Evolutionary conservation across 2,888 invertebrate species (phyloP), one percentile per base, ranked within the genome.

Genomic region (Incurvaria masculella): DNA sequence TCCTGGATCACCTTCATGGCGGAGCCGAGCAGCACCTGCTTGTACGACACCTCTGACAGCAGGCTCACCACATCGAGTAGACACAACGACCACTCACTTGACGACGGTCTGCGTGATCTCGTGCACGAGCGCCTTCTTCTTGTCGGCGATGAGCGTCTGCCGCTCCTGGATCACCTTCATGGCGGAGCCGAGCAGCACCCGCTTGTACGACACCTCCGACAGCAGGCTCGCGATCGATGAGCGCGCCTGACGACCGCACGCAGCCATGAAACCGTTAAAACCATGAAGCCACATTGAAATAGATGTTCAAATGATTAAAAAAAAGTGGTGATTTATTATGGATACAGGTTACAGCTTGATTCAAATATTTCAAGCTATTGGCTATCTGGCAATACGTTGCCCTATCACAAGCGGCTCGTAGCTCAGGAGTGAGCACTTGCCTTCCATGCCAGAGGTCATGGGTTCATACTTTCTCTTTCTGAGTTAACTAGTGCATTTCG

Each of bases 41-140:
- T 91, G 68, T 89, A 89, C 62, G 84, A 81, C 63, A 79, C 79
- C 58, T 79, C 79, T 47, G 72, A 68, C 56, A 78, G 70, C 61
- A 79, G 65, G 53, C n/a, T n/a, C n/a, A n/a, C n/a, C n/a, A n/a
- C n/a, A n/a, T n/a, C n/a, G n/a, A n/a, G n/a, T n/a, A n/a, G n/a
- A n/a, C n/a, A n/a, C n/a, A n/a, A n/a, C n/a, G n/a, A n/a, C n/a
- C n/a, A 80, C 84, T 81, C 61, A 88, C 86, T 89, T 91, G 55
- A 92, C 88, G 55, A 93, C 91, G 72, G 91, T 87, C 65, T 88
- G 86, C 52, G 92, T 93, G 61, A 94, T 92, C 69, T 94, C 93
- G 65, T 90, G 88, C 52, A 90, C 88, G 44, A 94, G 81, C 58
- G 85, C 84, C 67, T 89, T 88, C 71, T 94, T 94, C 69, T 92